These are phyloP conservation scores for Lepidonotus clava DNA, from an alignment of 2,888 invertebrate species.

Conservation along the genomic window DNA sequence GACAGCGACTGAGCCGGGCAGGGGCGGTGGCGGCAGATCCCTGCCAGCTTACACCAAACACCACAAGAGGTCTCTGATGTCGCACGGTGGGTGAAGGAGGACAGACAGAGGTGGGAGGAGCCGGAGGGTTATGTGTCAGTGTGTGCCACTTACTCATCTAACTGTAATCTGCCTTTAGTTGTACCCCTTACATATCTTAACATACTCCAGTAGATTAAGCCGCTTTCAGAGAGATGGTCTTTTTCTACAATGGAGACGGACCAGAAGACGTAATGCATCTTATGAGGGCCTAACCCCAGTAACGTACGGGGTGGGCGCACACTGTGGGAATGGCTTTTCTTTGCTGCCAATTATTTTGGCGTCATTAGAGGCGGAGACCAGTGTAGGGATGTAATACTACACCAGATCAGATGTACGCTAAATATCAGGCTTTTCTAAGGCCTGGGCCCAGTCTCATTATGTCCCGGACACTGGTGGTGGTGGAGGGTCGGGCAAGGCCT, in stretches of 20 bases:
- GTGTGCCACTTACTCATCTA: not conserved
- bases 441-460: not conserved
- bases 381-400: slow-evolving; percentile 2
- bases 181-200: not conserved
- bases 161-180: not conserved
- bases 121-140: not conserved
- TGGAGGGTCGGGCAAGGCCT: not conserved
- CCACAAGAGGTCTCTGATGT: slow-evolving; percentile 27
- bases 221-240: no score
- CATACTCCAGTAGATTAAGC: not conserved
- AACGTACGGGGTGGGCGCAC: not conserved
- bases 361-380: slow-evolving; percentile 26
- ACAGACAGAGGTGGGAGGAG: not conserved
- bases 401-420: slow-evolving; percentile 47
- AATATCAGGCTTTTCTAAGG: slow-evolving; percentile 38
- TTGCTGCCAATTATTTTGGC: slow-evolving; percentile 36
- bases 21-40: not conserved
- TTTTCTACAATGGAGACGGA: no score
- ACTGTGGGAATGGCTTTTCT: not conserved
- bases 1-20: slow-evolving; percentile 27
- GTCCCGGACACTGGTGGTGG: not conserved
- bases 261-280: not conserved
- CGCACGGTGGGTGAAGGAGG: not conserved
- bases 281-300: no score
- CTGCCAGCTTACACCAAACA: slow-evolving; percentile 3